phyloP scores from a whole-genome alignment of 2,797 vertebrate species.

The Passerculus sandwichensis region DNA sequence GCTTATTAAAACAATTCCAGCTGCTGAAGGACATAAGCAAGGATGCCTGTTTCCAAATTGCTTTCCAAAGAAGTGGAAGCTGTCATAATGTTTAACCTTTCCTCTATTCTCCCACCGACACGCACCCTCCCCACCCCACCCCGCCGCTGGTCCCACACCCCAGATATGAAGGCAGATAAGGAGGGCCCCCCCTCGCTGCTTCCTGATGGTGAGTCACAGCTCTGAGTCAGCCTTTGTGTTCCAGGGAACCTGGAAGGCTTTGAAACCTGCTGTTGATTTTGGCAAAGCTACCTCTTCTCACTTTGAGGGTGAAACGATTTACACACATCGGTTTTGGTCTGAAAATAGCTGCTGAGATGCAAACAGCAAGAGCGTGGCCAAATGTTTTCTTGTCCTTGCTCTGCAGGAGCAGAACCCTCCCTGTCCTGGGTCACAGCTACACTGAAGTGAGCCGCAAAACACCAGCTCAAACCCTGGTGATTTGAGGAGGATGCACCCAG shows the following conservation, averaged over 20 bases:
- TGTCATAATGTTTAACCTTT: slow-evolving; percentile 59
- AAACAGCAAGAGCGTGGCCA: neutral
- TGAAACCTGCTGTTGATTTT: slow-evolving; percentile 75
- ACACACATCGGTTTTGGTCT: slow-evolving; percentile 52
- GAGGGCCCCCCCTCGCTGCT: slow-evolving; percentile 67
- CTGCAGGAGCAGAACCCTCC: neutral
- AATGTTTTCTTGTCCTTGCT: neutral
- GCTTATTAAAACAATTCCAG: neutral
- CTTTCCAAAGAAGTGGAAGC: slow-evolving; percentile 35
- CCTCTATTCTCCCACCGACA: slow-evolving; percentile 6
- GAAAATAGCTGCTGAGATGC: slow-evolving; percentile 61
- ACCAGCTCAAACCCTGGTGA: neutral
- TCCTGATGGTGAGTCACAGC: slow-evolving; percentile 78
- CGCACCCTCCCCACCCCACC: neutral
- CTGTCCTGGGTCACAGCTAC: neutral
- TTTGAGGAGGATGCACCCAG: neutral
- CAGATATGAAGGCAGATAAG: slow-evolving; percentile 75
- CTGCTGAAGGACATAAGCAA: neutral
- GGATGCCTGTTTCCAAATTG: slow-evolving; percentile 3
- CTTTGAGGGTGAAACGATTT: slow-evolving; percentile 71
- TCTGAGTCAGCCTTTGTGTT: slow-evolving; percentile 81
- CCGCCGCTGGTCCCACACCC: slow-evolving; percentile 54
- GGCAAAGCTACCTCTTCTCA: slow-evolving; percentile 54
- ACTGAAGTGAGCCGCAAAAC: neutral
- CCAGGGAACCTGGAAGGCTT: slow-evolving; percentile 76